Evolutionary conservation across 1,140 invertebrate species (phyloP).

Genomic region (Drosophila quadrilineata): DNA sequence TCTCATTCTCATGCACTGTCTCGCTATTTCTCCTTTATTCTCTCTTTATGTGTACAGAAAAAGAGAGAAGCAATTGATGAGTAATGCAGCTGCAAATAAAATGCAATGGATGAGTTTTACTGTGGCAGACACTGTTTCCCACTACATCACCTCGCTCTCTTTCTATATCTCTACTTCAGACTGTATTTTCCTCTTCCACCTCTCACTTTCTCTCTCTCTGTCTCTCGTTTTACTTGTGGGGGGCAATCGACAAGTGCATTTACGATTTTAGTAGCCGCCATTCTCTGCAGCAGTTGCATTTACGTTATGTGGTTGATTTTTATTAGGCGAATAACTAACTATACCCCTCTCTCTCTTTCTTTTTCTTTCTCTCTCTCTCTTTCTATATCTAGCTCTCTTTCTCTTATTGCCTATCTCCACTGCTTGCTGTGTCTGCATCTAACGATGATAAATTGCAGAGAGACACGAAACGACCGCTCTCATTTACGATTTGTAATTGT

Average conservation of each 20-base stretch:
- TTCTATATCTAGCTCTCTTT: background rate
- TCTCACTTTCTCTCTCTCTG: background rate
- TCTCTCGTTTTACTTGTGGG: background rate
- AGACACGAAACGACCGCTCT: too few relatives aligned
- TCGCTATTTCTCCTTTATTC: too few relatives aligned
- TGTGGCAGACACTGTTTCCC: too few relatives aligned
- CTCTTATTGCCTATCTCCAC: background rate
- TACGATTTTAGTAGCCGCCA: conserved; percentile 13
- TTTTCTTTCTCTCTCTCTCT: background rate
- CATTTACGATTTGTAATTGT: conserved; percentile 41
- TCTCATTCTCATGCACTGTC: too few relatives aligned
- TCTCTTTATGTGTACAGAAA: too few relatives aligned
- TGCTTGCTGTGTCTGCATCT: conserved; percentile 3
- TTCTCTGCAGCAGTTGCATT: conserved; percentile 9
- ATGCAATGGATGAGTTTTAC: too few relatives aligned
- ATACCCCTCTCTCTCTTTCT: background rate
- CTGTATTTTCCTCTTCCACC: too few relatives aligned
- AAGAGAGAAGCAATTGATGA: too few relatives aligned
- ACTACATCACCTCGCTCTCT: too few relatives aligned
- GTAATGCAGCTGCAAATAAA: too few relatives aligned
- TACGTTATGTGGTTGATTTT: conserved; percentile 41
- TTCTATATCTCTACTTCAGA: too few relatives aligned
- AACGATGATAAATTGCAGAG: conserved; percentile 57
- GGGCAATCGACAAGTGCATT: conserved; percentile 25
- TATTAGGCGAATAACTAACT: conserved; percentile 48